phyloP scores from a whole-genome alignment of 2,797 vertebrate species.

The Salmo trutta region DNA sequence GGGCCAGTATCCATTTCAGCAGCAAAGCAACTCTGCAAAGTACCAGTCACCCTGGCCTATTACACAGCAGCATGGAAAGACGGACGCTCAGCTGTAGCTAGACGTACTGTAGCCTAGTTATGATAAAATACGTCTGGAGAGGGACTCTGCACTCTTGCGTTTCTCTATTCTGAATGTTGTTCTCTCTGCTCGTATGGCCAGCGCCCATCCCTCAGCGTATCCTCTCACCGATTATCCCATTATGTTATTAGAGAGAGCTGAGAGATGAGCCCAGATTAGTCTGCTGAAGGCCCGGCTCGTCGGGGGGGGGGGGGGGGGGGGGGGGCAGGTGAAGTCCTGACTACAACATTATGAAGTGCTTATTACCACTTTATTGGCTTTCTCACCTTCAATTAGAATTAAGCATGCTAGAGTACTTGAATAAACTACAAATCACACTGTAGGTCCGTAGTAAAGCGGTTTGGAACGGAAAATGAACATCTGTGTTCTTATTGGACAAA shows the following conservation, averaged over 20 bases:
- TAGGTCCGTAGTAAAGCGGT: too few species aligned
- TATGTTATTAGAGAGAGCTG: conserved; percentile 29
- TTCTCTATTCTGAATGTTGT: conserved; percentile 4
- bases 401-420: background rate
- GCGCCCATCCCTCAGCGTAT: conserved; percentile 15
- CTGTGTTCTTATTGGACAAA: background rate
- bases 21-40: conserved; percentile 2
- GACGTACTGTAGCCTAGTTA: background rate
- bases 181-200: background rate
- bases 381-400: background rate
- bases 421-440: background rate
- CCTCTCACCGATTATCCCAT: conserved; percentile 32
- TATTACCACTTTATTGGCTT: background rate
- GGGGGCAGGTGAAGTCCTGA: background rate
- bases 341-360: background rate
- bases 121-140: conserved; percentile 6
- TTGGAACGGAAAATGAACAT: background rate
- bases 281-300: background rate
- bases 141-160: conserved; percentile 11
- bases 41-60: background rate
- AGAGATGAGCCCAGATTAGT: conserved; percentile 13
- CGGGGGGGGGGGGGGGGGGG: background rate
- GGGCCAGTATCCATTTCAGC: background rate
- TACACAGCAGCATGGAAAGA: conserved; percentile 6
- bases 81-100: background rate